Conservation (phyloP, 2,797 vertebrate genomes). For the Esox masquinongy region DNA sequence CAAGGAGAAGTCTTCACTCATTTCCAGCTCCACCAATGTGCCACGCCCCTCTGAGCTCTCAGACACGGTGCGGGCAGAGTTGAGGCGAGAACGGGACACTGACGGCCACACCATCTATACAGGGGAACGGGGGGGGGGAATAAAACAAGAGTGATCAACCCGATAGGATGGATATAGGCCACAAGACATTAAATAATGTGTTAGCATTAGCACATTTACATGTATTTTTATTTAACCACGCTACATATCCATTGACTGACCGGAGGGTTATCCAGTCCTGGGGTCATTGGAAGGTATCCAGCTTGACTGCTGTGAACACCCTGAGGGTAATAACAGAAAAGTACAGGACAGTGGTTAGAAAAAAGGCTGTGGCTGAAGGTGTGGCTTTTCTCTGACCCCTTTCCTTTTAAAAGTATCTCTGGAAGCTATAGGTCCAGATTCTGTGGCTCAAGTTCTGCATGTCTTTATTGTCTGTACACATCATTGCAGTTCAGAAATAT, state of each 20-base stretch:
- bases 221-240: background rate
- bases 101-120: slow-evolving; percentile 60
- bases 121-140: background rate
- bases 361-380: background rate
- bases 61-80: slow-evolving; percentile 81
- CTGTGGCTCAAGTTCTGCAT: too few relatives aligned
- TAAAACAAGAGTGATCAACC: background rate
- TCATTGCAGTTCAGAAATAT: too few relatives aligned
- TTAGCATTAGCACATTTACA: background rate
- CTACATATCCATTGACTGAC: slow-evolving; percentile 58
- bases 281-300: slow-evolving; percentile 93
- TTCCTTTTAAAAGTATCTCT: too few relatives aligned
- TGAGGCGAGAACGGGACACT: slow-evolving; percentile 75
- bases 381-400: too few relatives aligned
- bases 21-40: slow-evolving; percentile 79
- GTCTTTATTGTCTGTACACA: too few relatives aligned
- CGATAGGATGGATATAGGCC: background rate
- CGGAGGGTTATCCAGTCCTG: slow-evolving; percentile 77
- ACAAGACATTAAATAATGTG: background rate
- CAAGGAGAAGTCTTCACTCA: slow-evolving; percentile 77
- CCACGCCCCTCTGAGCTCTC: slow-evolving; percentile 89
- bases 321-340: slow-evolving; percentile 39
- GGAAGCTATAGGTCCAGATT: too few relatives aligned
- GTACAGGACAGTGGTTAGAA: background rate
- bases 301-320: slow-evolving; percentile 60